Conservation (phyloP, 2,797 vertebrate genomes). For the Harpia harpyja region DNA sequence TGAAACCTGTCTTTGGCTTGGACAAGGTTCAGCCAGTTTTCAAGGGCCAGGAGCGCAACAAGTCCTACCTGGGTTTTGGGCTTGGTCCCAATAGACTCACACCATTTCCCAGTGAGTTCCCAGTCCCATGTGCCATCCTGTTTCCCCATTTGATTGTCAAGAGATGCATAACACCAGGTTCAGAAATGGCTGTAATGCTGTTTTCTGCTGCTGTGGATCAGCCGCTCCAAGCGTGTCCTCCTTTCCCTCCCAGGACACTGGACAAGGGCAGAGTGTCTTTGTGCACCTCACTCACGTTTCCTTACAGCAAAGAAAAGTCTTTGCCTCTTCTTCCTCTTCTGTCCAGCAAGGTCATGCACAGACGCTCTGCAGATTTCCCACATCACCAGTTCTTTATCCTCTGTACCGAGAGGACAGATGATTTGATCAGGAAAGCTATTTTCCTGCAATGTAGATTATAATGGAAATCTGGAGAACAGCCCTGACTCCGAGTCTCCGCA, state of each 20-base stretch:
- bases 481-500: constrained; percentile 1
- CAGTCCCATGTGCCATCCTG: not conserved
- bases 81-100: not conserved
- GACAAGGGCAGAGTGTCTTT: not conserved
- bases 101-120: not conserved
- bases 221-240: fast-evolving
- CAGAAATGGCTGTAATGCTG: not conserved
- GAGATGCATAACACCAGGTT: not conserved
- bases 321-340: not conserved
- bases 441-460: constrained; percentile 58
- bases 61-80: fast-evolving
- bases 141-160: not conserved
- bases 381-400: constrained; percentile 41
- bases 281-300: not conserved
- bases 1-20: not conserved
- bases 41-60: not conserved
- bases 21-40: not conserved
- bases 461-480: constrained; percentile 63
- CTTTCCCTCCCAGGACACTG: not conserved
- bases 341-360: not conserved
- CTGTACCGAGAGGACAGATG: constrained; percentile 19
- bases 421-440: constrained; percentile 65
- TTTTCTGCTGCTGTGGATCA: not conserved
- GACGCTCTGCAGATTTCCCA: constrained; percentile 9
- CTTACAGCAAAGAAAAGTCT: not conserved